Conservation (phyloP, 1,140 invertebrate genomes). For the Nylanderia fulva region DNA sequence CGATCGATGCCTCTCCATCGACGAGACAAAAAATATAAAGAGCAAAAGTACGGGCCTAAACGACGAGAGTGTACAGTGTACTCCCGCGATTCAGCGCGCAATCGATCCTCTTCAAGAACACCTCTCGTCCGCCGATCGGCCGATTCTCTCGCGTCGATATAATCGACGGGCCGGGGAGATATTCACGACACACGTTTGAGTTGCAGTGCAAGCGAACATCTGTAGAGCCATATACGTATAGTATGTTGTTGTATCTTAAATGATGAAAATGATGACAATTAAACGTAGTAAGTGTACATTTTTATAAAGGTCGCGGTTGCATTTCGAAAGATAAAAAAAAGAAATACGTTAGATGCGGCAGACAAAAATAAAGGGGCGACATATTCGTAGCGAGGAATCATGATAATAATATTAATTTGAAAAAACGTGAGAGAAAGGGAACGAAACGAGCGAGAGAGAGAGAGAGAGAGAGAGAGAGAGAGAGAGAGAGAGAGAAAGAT, state of each 20-base stretch:
- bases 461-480: conserved; percentile 54
- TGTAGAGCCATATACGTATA: conserved; percentile 87
- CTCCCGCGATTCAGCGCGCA: conserved; percentile 41
- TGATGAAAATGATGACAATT: conserved; percentile 76
- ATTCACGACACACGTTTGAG: conserved; percentile 85
- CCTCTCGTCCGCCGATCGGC: conserved; percentile 44
- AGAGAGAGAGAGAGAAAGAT: too few relatives aligned
- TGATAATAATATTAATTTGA: conserved; percentile 75
- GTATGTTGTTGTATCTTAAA: conserved; percentile 86
- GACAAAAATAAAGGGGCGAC: conserved; percentile 65
- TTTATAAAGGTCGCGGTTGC: conserved; percentile 78
- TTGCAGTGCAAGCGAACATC: conserved; percentile 87
- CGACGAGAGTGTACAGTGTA: conserved; percentile 52
- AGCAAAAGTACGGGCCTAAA: conserved; percentile 66
- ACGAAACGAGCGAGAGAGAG: conserved; percentile 64
- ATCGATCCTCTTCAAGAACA: conserved; percentile 47
- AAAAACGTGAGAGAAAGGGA: conserved; percentile 55
- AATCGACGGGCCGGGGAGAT: conserved; percentile 63
- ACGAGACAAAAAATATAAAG: conserved; percentile 15
- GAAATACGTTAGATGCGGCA: conserved; percentile 59
- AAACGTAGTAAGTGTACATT: conserved; percentile 82
- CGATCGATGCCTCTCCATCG: conserved; percentile 69
- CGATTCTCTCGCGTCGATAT: conserved; percentile 49
- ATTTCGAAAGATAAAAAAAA: conserved; percentile 71
- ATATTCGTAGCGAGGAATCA: conserved; percentile 73